Evolutionary conservation across 2,797 vertebrate genomes (phyloP), one percentile per base, ranked within the genome.

Genomic region (Cirrhinus molitorella): DNA sequence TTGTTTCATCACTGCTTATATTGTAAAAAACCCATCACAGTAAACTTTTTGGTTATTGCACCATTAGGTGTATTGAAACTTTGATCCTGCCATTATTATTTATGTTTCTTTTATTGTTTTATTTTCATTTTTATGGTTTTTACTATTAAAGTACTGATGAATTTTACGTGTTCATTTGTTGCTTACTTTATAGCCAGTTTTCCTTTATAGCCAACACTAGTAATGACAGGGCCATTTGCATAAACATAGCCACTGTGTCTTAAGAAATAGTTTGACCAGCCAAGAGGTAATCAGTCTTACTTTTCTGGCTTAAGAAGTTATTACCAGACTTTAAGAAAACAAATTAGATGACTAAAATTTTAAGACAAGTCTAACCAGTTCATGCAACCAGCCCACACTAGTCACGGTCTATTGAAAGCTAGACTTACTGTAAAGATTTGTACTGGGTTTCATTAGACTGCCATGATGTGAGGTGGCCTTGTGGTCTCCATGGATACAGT

Each of bases 61-160:
- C 51, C 23, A 68, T 25, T 34, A 45, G 23, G 10, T 82, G 45
- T 77, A 23, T 31, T 80, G 47, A 40, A 19, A 1, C 23, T 28
- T 16, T 28, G 25, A 61, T 16, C 61, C 80, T 53, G 40, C 31
- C 53, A 31, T 83, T 85, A 53, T 79, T 85, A 78, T 87, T 87
- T 86, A 84, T 80, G 79, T 88, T 79, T 76, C 72, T 84, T 59
- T 81, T 59, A 45, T 79, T 75, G 40, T 72, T 73, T 85, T 70
- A 34, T 61, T 80, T 73, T 74, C 31, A 68, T 71, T 75, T 82
- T 83, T 75, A 55, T 83, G 47, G 4, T 83, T 75, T 82, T 57
- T 67, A 68, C 66, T 47, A 73, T 47, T 85, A 75, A 85, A 83
- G 17, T 45, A 19, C 40, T 34, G 45, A 23, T 45, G 34, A 55